These are phyloP conservation scores for Gasterosteus aculeatus DNA, from an alignment of 2,113 vertebrate genomes.

Conservation along the genomic window DNA sequence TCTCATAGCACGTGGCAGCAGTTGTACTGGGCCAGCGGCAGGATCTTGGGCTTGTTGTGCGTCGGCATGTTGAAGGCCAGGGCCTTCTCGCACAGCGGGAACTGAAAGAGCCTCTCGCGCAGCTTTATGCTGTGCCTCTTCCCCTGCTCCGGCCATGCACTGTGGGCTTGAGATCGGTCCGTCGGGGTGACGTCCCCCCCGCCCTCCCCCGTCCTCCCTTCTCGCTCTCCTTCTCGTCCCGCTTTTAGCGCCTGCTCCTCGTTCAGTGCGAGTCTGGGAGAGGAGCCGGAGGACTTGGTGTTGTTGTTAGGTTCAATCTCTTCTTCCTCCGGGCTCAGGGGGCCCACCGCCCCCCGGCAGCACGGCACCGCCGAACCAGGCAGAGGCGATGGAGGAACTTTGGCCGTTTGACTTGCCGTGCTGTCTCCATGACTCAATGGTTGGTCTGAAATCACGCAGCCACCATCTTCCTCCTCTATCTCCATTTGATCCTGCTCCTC, in stretches of 20 bases:
- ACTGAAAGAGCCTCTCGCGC: slow-evolving; percentile 81
- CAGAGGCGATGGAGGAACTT: slow-evolving; percentile 23
- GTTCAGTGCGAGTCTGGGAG: slow-evolving; percentile 34
- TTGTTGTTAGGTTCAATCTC: slow-evolving; percentile 76
- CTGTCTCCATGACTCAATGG: slow-evolving; percentile 52
- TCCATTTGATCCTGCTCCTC: slow-evolving; percentile 2
- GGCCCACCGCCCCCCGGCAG: slow-evolving; percentile 63
- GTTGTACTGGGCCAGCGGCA: slow-evolving; percentile 90
- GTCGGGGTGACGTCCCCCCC: slow-evolving; percentile 43
- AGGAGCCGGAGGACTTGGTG: slow-evolving; percentile 55
- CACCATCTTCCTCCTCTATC: slow-evolving; percentile 2
- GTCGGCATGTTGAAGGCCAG: slow-evolving; percentile 83
- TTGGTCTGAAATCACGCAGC: slow-evolving; percentile 69
- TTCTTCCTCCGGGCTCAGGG: slow-evolving; percentile 6
- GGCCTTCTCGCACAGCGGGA: slow-evolving; percentile 84
- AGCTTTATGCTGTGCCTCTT: slow-evolving; percentile 84
- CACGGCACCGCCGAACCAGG: slow-evolving; percentile 62
- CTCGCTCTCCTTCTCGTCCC: slow-evolving; percentile 5
- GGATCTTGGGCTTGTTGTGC: slow-evolving; percentile 85
- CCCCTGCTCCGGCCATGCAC: slow-evolving; percentile 69
- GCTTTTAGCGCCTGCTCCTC: slow-evolving; percentile 41
- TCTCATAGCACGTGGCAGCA: slow-evolving; percentile 88
- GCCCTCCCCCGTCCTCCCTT: slow-evolving; percentile 11
- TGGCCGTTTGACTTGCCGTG: slow-evolving; percentile 12
- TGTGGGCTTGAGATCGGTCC: slow-evolving; percentile 42